Percentiles rank a stretch among this genome's conserved stretches.
Evolutionary conservation across 2,888 invertebrate genomes (phyloP).

Genomic region (Rhagonycha lutea): DNA sequence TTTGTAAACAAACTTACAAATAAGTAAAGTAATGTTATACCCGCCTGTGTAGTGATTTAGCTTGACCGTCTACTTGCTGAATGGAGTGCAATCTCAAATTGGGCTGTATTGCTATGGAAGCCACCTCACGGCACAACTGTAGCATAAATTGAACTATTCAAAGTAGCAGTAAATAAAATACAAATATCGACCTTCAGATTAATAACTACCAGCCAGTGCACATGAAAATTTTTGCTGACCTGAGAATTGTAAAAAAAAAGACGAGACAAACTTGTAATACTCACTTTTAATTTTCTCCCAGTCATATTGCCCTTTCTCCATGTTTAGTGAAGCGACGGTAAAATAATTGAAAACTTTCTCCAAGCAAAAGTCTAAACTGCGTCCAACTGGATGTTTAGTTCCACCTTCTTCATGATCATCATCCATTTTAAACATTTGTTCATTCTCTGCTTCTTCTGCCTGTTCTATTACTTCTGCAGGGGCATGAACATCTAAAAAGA

Average conservation of each 20-base stretch:
- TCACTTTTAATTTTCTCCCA: slow-evolving; percentile 61
- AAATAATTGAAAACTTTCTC: slow-evolving; percentile 72
- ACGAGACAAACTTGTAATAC: neutral
- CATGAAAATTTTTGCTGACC: neutral
- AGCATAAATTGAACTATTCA: neutral
- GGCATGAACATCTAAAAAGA: slow-evolving; percentile 77
- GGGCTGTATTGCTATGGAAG: neutral
- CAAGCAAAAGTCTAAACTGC: slow-evolving; percentile 79
- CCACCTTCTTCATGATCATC: slow-evolving; percentile 44
- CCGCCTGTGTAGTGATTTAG: neutral
- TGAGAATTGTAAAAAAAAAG: neutral
- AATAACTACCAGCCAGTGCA: neutral
- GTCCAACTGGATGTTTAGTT: slow-evolving; percentile 62
- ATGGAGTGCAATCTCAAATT: neutral
- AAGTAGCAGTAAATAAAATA: neutral
- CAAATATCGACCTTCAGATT: neutral
- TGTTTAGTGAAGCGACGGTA: slow-evolving; percentile 60
- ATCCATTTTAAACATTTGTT: too few species aligned
- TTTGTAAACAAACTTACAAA: neutral
- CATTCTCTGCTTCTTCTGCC: slow-evolving; percentile 57
- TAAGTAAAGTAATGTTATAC: neutral
- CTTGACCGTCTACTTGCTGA: neutral
- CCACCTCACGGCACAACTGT: neutral
- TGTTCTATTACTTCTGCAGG: slow-evolving; percentile 59
- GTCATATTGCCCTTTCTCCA: slow-evolving; percentile 51